phyloP scores from a whole-genome alignment of 2,888 invertebrate species.

The Artemia sp. region DNA sequence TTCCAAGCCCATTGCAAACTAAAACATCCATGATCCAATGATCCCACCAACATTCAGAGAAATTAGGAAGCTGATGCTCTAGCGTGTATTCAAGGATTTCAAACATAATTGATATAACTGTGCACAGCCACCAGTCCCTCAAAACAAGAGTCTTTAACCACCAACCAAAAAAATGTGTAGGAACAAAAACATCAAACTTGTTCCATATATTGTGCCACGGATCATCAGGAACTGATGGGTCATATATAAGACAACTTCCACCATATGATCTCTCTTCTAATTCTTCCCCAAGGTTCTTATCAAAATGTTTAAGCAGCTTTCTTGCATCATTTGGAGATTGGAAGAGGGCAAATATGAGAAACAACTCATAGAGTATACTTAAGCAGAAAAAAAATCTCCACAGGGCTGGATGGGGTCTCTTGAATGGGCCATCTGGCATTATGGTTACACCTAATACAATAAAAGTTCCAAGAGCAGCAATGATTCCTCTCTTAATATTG shows the following conservation, averaged over 20 bases:
- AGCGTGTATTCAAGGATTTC: conserved; percentile 40
- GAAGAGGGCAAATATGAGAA: conserved; percentile 37
- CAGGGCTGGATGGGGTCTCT: conserved; percentile 39
- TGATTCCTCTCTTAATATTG: conserved; percentile 38
- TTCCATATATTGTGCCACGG: conserved; percentile 38
- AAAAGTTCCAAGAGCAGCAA: conserved; percentile 36
- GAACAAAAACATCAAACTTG: conserved; percentile 40
- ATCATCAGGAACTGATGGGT: conserved; percentile 32
- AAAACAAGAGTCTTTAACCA: conserved; percentile 40
- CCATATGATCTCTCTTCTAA: conserved; percentile 39
- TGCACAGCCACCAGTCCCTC: conserved; percentile 41
- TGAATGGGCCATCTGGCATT: conserved; percentile 40
- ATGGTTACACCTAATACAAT: conserved; percentile 38
- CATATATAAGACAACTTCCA: conserved; percentile 39
- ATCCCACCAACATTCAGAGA: conserved; percentile 43
- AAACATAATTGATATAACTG: conserved; percentile 39
- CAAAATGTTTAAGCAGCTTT: conserved; percentile 35
- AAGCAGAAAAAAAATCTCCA: conserved; percentile 39
- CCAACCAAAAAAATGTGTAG: conserved; percentile 41
- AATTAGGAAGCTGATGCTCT: conserved; percentile 41
- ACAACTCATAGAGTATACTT: conserved; percentile 39
- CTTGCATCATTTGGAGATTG: conserved; percentile 36
- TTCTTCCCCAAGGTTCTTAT: conserved; percentile 34
- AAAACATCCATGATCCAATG: conserved; percentile 42
- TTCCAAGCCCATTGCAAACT: conserved; percentile 39